phyloP scores from a whole-genome alignment of 2,797 vertebrate genomes.

The Emys orbicularis region DNA sequence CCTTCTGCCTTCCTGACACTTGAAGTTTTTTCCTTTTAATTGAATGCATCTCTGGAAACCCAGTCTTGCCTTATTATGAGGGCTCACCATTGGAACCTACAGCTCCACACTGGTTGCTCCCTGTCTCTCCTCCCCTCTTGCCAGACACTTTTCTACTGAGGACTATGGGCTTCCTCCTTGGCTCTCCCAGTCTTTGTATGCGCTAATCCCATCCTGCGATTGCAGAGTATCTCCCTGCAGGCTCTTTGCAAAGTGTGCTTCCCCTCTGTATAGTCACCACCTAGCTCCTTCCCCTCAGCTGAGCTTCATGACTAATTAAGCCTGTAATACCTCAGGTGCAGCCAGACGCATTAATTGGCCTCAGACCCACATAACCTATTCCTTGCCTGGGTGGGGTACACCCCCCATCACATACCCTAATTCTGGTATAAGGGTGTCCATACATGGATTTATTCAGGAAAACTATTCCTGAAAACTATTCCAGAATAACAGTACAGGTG shows the following conservation, averaged over 20 bases:
- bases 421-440: background rate
- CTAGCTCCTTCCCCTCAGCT: background rate
- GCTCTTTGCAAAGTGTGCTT: background rate
- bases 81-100: background rate
- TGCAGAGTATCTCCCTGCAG: background rate
- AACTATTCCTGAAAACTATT: background rate
- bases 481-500: slow-evolving; percentile 28
- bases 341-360: background rate
- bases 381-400: background rate
- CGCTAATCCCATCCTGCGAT: too few species aligned
- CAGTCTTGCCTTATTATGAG: background rate
- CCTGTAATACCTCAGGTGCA: background rate
- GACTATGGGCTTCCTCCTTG: background rate
- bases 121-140: background rate
- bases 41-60: background rate
- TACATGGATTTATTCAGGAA: background rate
- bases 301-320: background rate
- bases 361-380: background rate
- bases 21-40: background rate
- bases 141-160: background rate
- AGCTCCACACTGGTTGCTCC: background rate
- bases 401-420: background rate
- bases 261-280: background rate
- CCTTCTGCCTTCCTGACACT: background rate
- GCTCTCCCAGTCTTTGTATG: background rate